Conservation (phyloP, 2,113 vertebrate species). For the Leptobrachium leishanense region DNA sequence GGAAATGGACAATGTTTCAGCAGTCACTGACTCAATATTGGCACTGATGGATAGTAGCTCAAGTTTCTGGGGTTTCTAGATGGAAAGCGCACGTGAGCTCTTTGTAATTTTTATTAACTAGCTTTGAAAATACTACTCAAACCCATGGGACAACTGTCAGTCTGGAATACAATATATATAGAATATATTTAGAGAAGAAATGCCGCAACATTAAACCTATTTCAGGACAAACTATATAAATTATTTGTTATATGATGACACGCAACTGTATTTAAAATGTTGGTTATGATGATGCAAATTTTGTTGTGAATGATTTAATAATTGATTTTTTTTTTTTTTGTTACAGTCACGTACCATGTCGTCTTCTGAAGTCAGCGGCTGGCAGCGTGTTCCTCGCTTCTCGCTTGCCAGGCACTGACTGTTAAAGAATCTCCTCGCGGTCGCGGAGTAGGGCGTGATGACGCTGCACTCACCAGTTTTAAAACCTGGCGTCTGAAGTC, state of each 20-base stretch:
- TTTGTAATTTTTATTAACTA: slow-evolving; percentile 41
- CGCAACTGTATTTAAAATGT: background rate
- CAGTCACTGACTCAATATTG: slow-evolving; percentile 25
- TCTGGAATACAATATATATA: slow-evolving; percentile 4
- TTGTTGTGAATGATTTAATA: no score
- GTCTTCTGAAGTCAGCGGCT: no score
- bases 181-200: slow-evolving; percentile 21
- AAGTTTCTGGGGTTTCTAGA: slow-evolving; percentile 10
- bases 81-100: slow-evolving; percentile 27
- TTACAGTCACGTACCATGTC: no score
- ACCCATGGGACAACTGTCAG: slow-evolving; percentile 5
- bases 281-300: background rate
- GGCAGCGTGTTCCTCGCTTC: no score
- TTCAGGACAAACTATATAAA: slow-evolving; percentile 5
- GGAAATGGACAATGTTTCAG: slow-evolving; percentile 44
- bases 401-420: no score
- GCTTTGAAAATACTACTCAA: slow-evolving; percentile 26
- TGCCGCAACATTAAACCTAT: slow-evolving; percentile 13
- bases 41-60: slow-evolving; percentile 29
- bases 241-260: background rate
- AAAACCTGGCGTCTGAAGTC: no score
- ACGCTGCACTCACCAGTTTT: no score
- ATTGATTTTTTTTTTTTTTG: no score
- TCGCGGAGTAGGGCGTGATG: no score
- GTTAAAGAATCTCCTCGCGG: no score